Evolutionary conservation across 64 coral and sea anemone genomes (phyloP).

Genomic region (Astreopora myriophthalma): DNA sequence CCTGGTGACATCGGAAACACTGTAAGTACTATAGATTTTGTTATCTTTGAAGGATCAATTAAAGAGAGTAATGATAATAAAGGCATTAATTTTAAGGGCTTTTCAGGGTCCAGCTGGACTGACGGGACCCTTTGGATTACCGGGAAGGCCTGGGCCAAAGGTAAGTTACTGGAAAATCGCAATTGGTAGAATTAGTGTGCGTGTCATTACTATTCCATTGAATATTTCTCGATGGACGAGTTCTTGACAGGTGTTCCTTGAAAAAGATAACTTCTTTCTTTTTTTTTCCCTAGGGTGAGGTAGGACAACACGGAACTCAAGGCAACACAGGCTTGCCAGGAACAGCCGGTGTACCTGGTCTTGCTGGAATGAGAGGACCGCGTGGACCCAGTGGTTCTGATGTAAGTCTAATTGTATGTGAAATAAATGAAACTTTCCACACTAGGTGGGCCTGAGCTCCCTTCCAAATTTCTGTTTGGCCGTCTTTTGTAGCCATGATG

Average conservation of each 20-base stretch:
- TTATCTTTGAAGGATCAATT: background rate
- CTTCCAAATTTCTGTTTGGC: too few species aligned
- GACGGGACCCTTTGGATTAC: background rate
- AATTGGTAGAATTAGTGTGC: too few species aligned
- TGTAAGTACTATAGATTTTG: background rate
- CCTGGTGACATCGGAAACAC: constrained; percentile 28
- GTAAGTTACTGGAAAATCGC: background rate
- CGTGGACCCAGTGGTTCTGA: background rate
- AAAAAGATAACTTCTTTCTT: background rate
- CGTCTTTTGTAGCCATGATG: too few species aligned
- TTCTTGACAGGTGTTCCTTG: background rate
- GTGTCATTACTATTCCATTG: background rate
- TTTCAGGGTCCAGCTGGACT: constrained; percentile 34
- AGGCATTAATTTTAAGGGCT: too few species aligned
- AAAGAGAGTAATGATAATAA: too few species aligned
- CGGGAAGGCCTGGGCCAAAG: constrained; percentile 40
- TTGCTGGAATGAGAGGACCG: background rate
- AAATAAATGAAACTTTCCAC: too few species aligned
- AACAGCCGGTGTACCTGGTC: background rate
- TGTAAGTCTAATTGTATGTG: background rate
- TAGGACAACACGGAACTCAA: background rate
- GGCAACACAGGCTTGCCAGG: constrained; percentile 1
- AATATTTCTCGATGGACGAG: background rate
- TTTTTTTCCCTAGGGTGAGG: background rate
- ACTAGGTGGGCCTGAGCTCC: too few species aligned